phyloP scores from a whole-genome alignment of 2,113 vertebrate genomes.

The Onychorhynchus coronatus region DNA sequence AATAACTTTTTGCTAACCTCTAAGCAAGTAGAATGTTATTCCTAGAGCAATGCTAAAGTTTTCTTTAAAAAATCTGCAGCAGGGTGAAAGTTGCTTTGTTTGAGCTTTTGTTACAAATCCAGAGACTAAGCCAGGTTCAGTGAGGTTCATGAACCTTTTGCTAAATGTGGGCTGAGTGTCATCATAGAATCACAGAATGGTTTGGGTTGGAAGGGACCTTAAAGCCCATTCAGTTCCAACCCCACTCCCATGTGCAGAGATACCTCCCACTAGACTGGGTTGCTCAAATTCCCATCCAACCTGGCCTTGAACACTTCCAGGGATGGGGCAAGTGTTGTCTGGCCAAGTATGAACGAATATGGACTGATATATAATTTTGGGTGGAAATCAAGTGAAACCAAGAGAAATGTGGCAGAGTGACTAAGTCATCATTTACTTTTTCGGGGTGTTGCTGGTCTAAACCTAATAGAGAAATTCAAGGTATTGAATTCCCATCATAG shows the following conservation, averaged over 20 bases:
- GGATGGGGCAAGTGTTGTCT: background rate
- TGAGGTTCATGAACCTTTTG: background rate
- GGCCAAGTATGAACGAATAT: background rate
- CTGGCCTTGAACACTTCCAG: background rate
- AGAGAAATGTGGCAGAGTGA: background rate
- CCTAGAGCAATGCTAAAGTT: constrained; percentile 3
- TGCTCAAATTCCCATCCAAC: background rate
- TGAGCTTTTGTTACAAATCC: constrained; percentile 19
- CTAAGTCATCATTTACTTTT: background rate
- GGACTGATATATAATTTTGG: background rate
- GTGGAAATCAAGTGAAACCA: background rate
- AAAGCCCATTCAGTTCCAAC: background rate
- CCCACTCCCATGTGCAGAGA: background rate
- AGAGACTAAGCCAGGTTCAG: background rate
- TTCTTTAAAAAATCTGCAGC: background rate
- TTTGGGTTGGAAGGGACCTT: background rate
- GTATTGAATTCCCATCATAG: background rate
- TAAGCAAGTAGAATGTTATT: constrained; percentile 6
- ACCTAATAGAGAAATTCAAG: background rate
- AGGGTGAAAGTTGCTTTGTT: constrained; percentile 11
- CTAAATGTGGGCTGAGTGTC: background rate
- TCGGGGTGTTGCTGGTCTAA: background rate
- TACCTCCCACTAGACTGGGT: no score
- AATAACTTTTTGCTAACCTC: constrained; percentile 54
- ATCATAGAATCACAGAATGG: background rate